Evolutionary conservation across 2,113 vertebrate genomes (phyloP).

Genomic region (Hippocampus guttulatus): DNA sequence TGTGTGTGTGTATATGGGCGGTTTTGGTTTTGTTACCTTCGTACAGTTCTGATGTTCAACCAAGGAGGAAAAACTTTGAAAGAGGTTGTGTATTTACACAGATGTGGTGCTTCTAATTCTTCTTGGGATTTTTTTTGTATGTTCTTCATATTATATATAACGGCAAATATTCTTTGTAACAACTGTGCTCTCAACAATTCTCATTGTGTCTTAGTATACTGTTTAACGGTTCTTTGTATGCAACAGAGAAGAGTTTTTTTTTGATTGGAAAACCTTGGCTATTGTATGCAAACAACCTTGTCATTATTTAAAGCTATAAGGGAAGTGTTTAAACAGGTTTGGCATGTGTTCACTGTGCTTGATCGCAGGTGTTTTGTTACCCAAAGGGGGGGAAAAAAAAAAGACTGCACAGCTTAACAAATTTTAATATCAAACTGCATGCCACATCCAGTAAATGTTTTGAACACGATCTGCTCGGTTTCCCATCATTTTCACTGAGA

Average conservation of each 20-base stretch:
- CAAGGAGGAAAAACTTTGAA: background rate
- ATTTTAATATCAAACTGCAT: conserved; percentile 31
- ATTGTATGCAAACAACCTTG: too few relatives aligned
- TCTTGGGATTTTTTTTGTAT: background rate
- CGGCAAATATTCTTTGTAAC: background rate
- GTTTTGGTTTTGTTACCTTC: background rate
- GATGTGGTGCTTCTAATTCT: background rate
- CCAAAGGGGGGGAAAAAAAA: too few relatives aligned
- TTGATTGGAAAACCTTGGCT: too few relatives aligned
- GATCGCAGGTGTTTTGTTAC: too few relatives aligned
- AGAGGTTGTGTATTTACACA: background rate
- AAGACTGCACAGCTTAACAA: conserved; percentile 16
- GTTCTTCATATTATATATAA: background rate
- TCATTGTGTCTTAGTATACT: background rate
- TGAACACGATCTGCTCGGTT: background rate
- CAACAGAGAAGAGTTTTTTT: background rate
- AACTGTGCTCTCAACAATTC: background rate
- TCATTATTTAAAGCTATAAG: background rate
- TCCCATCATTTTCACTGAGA: background rate
- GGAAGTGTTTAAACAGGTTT: too few relatives aligned
- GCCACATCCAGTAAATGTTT: background rate
- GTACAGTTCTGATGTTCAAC: background rate
- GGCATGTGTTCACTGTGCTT: too few relatives aligned
- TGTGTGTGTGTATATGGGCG: background rate
- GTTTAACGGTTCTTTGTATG: background rate